These are phyloP conservation scores for Centruroides vittatus DNA, from an alignment of 1,140 invertebrate genomes.

Conservation along the genomic window DNA sequence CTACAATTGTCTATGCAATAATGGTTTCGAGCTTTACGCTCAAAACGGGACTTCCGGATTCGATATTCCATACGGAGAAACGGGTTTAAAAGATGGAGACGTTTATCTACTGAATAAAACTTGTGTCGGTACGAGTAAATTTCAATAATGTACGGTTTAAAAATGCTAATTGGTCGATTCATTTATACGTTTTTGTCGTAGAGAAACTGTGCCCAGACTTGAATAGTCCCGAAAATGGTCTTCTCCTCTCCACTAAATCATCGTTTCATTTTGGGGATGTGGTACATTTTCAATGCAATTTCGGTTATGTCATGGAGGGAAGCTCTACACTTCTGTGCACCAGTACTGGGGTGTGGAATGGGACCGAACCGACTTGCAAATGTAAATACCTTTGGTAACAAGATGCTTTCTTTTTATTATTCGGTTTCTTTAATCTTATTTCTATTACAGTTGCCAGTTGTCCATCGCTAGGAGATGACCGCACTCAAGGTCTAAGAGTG, in stretches of 20 bases:
- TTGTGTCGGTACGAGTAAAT: conserved; percentile 47
- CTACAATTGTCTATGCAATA: conserved; percentile 75
- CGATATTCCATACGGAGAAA: conserved; percentile 61
- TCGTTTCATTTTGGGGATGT: conserved; percentile 80
- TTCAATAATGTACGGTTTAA: background rate
- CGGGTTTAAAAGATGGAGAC: conserved; percentile 71
- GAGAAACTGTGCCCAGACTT: conserved; percentile 65
- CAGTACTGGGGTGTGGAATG: conserved; percentile 84
- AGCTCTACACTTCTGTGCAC: conserved; percentile 63
- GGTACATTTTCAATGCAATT: conserved; percentile 84
- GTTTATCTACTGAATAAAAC: conserved; percentile 84
- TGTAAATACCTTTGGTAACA: conserved; percentile 23
- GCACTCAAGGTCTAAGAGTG: conserved; percentile 64
- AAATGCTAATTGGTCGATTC: background rate
- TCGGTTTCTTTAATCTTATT: background rate
- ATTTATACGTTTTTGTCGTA: background rate
- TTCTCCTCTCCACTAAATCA: conserved; percentile 52
- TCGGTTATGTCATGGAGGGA: conserved; percentile 83
- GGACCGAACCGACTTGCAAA: conserved; percentile 77
- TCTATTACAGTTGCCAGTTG: conserved; percentile 51
- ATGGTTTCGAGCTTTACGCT: conserved; percentile 80
- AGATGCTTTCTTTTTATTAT: background rate
- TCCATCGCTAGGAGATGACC: conserved; percentile 69
- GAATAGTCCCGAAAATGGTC: conserved; percentile 67
- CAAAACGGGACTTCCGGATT: conserved; percentile 82